These are phyloP conservation scores for Mylabris sibirica DNA, from an alignment of 2,888 invertebrate species.

Conservation along the genomic window DNA sequence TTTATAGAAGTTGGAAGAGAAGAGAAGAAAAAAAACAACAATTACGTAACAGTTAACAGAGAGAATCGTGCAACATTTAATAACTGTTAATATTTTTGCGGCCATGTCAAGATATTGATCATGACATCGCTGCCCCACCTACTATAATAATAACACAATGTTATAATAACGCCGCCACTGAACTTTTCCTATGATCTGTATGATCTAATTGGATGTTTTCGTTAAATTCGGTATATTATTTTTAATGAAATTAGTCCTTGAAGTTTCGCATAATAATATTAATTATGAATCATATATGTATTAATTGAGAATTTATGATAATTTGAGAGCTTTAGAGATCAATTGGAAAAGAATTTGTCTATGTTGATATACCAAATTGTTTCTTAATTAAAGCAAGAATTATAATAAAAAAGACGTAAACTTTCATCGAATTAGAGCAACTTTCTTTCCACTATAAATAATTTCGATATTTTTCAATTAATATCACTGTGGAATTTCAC, in stretches of 20 bases:
- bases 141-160: neutral
- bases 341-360: too few species aligned
- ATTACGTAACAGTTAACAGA: slow-evolving; percentile 16
- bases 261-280: neutral
- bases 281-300: too few species aligned
- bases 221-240: too few species aligned
- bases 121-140: slow-evolving; percentile 16
- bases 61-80: slow-evolving; percentile 20
- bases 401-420: neutral
- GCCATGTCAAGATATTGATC: slow-evolving; percentile 15
- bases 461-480: slow-evolving; percentile 25
- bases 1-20: neutral
- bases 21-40: neutral
- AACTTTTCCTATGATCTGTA: neutral
- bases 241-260: neutral
- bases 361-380: neutral
- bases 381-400: neutral
- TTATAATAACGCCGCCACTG: slow-evolving; percentile 14
- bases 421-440: slow-evolving; percentile 32
- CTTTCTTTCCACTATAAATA: slow-evolving; percentile 31
- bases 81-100: slow-evolving; percentile 19
- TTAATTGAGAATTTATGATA: neutral
- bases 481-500: slow-evolving; percentile 27
- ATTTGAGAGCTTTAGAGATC: neutral
- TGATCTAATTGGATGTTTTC: too few species aligned